Base-by-base conservation (phyloP, 2,888 invertebrate species). In the Serripes groenlandicus region DNA sequence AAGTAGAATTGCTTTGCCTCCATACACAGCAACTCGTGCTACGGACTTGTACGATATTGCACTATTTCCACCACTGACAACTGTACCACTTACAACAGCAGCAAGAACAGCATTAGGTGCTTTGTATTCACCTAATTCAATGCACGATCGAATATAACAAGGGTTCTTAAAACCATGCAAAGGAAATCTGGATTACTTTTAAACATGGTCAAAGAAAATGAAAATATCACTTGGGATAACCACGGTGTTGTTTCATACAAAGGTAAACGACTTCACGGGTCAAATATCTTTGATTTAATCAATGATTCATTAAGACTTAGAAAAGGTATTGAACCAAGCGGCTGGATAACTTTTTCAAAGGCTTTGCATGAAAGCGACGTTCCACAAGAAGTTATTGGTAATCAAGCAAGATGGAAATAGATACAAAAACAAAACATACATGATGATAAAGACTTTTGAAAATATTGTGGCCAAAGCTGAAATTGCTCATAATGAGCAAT, bases 341-440 rank as follows among this genome's bases (percentile, higher is more conserved):
- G 68, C 0, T 68, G 68, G 68, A 9, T 42, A 42, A n/a, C 23
- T 3, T 68, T 68, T 35, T 68, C 42, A 11, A 49, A 42, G 35
- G 68, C 42, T 28, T 68, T 49, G 42, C 28, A 68, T 62, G 68
- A 68, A 68, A 49, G 42, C 3, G 11, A n/a, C n/a, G n/a, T n/a
- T n/a, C 68, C 68, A 11, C 42, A 68, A 49, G 68, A 68, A 30
- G 68, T 68, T 18, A 28, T 68, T 68, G 42, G 68, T 18, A 68
- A 68, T 11, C 18, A 15, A 23, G 21, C 15, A 0, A 42, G 30
- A 49, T 68, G 68, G 49, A 32, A 28, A 49, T 68, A 49, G 68
- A 68, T 68, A n/a, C 42, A 37, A 42, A 68, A 68, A 49, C 15
- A 26, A 1, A n/a, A n/a, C n/a, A n/a, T n/a, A n/a, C n/a, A n/a